Percentiles rank a stretch among this genome's conserved stretches.
phyloP scores from a whole-genome alignment of 2,888 invertebrate species.

The Polymixis flavicincta region DNA sequence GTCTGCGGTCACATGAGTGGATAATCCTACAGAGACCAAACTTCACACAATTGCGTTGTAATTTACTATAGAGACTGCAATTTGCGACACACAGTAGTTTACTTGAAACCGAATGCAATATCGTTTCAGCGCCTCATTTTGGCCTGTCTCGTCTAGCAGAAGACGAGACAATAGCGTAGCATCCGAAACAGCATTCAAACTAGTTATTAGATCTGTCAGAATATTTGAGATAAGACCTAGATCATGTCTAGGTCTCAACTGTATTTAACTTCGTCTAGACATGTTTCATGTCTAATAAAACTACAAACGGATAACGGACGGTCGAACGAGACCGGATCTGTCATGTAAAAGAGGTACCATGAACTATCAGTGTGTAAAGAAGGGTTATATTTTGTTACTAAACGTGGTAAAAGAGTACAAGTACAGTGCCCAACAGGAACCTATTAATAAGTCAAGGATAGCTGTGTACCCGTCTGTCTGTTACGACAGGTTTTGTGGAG shows the following conservation, averaged over 20 bases:
- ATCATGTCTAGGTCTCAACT: background rate
- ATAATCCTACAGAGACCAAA: background rate
- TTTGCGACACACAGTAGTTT: background rate
- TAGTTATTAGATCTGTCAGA: background rate
- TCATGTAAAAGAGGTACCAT: background rate
- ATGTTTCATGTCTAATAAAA: background rate
- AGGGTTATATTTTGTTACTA: constrained; percentile 10
- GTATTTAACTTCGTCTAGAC: background rate
- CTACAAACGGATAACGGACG: background rate
- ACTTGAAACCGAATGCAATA: background rate
- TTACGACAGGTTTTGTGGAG: background rate
- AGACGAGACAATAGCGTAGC: background rate
- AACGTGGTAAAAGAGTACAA: background rate
- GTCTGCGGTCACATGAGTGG: background rate
- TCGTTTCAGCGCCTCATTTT: background rate
- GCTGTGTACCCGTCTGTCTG: background rate
- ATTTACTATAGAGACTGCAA: too few relatives aligned
- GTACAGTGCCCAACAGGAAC: too few relatives aligned
- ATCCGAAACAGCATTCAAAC: too few relatives aligned
- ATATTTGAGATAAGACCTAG: too few relatives aligned
- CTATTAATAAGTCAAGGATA: background rate
- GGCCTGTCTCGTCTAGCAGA: background rate
- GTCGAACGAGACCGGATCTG: background rate
- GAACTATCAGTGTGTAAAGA: background rate
- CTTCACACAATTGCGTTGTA: background rate